Conservation (phyloP, 2,113 vertebrate genomes). For the Tragulus kanchil region DNA sequence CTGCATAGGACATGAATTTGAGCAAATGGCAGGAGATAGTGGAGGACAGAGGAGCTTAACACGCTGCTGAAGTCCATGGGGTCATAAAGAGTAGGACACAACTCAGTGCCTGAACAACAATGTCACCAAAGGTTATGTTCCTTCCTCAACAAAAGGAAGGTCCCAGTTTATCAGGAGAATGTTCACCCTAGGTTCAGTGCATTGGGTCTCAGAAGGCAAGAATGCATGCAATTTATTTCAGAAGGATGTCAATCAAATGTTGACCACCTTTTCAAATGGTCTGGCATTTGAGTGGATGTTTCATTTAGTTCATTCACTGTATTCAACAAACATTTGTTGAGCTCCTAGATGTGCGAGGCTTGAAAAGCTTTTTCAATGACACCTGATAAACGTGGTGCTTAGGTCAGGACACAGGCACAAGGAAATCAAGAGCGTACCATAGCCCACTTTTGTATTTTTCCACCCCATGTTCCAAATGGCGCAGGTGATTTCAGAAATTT, state of each 20-base stretch:
- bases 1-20: neutral
- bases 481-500: slow-evolving; percentile 31
- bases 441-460: neutral
- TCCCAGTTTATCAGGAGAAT: neutral
- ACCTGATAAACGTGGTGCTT: slow-evolving; percentile 46
- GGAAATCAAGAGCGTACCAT: neutral
- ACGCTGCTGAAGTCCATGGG: neutral
- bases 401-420: slow-evolving; percentile 15
- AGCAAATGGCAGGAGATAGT: neutral
- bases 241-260: slow-evolving; percentile 42
- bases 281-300: neutral
- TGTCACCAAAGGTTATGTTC: neutral
- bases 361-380: neutral
- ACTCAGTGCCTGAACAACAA: neutral
- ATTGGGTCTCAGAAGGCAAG: neutral
- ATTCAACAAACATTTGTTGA: slow-evolving; percentile 31
- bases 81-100: neutral
- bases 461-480: neutral
- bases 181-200: neutral
- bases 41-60: neutral
- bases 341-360: neutral
- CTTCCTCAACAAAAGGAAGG: neutral
- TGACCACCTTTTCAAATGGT: slow-evolving; percentile 18
- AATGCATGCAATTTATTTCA: neutral
- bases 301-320: slow-evolving; percentile 24